Evolutionary conservation across 2,113 vertebrate species (phyloP).

Genomic region (Anarhynchus alexandrinus): DNA sequence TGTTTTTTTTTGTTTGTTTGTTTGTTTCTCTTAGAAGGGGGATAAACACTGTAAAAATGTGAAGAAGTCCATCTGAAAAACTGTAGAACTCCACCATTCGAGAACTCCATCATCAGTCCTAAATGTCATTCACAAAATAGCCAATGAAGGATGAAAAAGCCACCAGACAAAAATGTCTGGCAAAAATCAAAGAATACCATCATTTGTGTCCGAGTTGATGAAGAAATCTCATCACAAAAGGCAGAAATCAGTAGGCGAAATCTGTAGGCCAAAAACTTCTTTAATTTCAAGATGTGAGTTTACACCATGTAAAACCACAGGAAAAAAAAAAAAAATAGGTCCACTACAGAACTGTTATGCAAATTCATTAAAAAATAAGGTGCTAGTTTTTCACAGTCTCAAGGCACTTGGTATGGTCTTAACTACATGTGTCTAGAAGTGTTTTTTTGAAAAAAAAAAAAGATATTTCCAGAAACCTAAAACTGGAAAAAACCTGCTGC

Average conservation of each 20-base stretch:
- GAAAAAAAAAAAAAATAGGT: neutral
- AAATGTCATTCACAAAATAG: neutral
- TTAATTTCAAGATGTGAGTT: neutral
- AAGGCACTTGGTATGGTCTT: rapidly evolving
- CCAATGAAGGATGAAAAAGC: neutral
- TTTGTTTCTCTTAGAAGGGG: neutral
- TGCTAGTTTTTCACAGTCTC: neutral
- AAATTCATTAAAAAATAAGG: neutral
- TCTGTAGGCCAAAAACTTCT: neutral
- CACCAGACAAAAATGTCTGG: neutral
- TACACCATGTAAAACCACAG: neutral
- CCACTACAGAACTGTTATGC: neutral
- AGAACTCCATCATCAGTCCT: neutral
- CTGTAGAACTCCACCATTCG: neutral
- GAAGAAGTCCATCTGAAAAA: neutral
- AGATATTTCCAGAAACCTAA: neutral
- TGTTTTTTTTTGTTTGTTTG: neutral
- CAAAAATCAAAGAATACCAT: neutral
- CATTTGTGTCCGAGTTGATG: rapidly evolving
- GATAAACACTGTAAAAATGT: neutral
- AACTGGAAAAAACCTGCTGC: neutral
- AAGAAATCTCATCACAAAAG: neutral
- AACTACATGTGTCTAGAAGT: neutral
- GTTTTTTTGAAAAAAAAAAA: neutral
- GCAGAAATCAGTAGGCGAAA: neutral